These are phyloP conservation scores for Pluvialis apricaria DNA, from an alignment of 2,113 vertebrate species.

Conservation along the genomic window DNA sequence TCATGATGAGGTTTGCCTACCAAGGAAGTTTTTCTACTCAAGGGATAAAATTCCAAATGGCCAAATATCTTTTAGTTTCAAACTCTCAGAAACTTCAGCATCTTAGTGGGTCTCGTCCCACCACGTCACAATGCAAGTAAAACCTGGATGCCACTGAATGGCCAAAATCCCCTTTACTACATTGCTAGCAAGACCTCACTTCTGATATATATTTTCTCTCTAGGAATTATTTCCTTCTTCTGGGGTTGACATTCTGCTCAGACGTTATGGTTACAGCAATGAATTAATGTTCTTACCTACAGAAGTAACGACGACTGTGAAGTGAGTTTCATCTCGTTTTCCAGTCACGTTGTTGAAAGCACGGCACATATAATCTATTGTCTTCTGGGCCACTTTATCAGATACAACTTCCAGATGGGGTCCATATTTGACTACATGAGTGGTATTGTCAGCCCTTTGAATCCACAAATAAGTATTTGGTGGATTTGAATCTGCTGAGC, in stretches of 20 bases:
- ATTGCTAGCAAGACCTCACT: not conserved
- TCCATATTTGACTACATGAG: constrained; percentile 82
- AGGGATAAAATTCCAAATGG: not conserved
- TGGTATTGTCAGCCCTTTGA: constrained; percentile 79
- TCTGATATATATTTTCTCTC: not conserved
- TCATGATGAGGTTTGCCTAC: not conserved
- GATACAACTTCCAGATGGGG: constrained; percentile 82
- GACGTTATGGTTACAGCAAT: not conserved
- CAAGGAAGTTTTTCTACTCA: not conserved
- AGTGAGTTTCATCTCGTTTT: constrained; percentile 84
- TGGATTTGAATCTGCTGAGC: constrained; percentile 93
- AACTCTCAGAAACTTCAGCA: not conserved
- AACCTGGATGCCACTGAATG: not conserved
- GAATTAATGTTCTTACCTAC: constrained; percentile 68
- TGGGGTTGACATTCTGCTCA: not conserved
- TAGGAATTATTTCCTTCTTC: not conserved
- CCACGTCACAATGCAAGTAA: not conserved
- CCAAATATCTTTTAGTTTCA: not conserved
- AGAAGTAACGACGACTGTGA: constrained; percentile 86
- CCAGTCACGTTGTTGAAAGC: constrained; percentile 93
- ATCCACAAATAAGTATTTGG: constrained; percentile 93
- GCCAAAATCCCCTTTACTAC: not conserved
- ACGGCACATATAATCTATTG: constrained; percentile 83
- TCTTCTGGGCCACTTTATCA: constrained; percentile 77
- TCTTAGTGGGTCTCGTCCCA: not conserved